Evolutionary conservation across 53 echinoderm and acorn worm genomes (phyloP), one percentile per base, ranked within the genome.

Genomic region (Henricia sp.): DNA sequence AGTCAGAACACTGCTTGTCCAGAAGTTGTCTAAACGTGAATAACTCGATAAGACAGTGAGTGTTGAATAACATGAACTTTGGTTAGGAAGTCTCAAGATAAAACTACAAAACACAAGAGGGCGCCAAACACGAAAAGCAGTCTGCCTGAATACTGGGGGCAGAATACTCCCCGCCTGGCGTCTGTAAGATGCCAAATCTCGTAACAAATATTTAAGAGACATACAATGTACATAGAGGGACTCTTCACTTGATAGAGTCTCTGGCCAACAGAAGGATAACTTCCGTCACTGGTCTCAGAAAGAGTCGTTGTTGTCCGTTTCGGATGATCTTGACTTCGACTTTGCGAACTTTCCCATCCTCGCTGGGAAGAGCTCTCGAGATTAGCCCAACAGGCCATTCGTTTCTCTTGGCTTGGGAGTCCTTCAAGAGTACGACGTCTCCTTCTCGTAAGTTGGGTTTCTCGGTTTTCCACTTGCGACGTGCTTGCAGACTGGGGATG

Each of bases 371-470:
- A 33, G 60, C 37, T 36, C 82, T 55, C 32, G 42, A 35, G 41
- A 87, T 54, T 24, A 77, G 4, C 1, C 87, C 80, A 6, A 41
- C 42, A 6, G 67, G 77, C 77, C 77, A 87, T 1, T 87, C 36
- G 40, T 77, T 87, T 17, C 75, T 56, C 40, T 38, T 64, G 20
- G 29, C 76, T 43, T 87, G 37, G 35, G 42, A 8, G 11, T 87
- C 77, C 39, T 77, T 82, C 44, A 87, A 29, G 12, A 87, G 17
- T 21, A 87, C 69, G 25, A 87, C 65, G 29, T 87, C 88, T 53
- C 54, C 77, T 33, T 52, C 30, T 37, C 39, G 62, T n/a, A 87
- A 57, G 58, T 87, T 87, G 10, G 37, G 66, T 53, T 51, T 74
- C 21, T 66, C 68, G 0, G 63, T 25, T 4, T 62, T 51, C 67